Evolutionary conservation across 2,888 invertebrate genomes (phyloP), one percentile per base, ranked within the genome.

Genomic region (Lasius fuliginosus): DNA sequence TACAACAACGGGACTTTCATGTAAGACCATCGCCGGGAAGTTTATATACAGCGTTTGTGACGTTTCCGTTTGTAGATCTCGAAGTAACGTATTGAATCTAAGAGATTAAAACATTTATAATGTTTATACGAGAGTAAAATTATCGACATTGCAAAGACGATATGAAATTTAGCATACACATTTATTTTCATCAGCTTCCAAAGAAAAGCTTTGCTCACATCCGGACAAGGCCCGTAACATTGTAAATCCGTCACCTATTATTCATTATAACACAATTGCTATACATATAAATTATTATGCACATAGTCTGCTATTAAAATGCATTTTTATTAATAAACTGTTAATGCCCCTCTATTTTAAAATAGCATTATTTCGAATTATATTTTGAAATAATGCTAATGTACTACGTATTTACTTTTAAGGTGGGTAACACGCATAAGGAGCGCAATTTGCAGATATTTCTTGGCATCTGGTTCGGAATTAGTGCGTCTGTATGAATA

Each of bases 181-280:
- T 95, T 93, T 18, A 96, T 94, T 81, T 93, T 87, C 62, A 95
- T 91, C 30, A 94, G 88, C 27, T 93, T 90, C 95, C 95, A 95
- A 23, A 96, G 91, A 27, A 92, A 90, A 6, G 90, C 71, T 91
- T 95, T 95, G 79, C 94, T 94, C 69, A 93, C 75, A 36, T 86
- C 83, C 18, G 90, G 84, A 69, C 73, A 89, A 92, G 94, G 62
- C 92, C 89, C 79, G 67, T 87, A 94, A 89, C 40, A 83, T 36
- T 89, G 86, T n/a, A 90, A 6, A 53, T 89, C 83, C 15, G 15
- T 49, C 0, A 90, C 69, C 90, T 90, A 46, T 83, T 11, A 11
- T 11, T 15, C 40, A 30, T 67, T 76, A 68, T n/a, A 36, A 60
- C 18, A 60, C 5, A 11, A 27, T 56, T 8, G 12, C 60, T 62